Evolutionary conservation across 2,888 invertebrate species (phyloP).

Genomic region (Sipha maydis): DNA sequence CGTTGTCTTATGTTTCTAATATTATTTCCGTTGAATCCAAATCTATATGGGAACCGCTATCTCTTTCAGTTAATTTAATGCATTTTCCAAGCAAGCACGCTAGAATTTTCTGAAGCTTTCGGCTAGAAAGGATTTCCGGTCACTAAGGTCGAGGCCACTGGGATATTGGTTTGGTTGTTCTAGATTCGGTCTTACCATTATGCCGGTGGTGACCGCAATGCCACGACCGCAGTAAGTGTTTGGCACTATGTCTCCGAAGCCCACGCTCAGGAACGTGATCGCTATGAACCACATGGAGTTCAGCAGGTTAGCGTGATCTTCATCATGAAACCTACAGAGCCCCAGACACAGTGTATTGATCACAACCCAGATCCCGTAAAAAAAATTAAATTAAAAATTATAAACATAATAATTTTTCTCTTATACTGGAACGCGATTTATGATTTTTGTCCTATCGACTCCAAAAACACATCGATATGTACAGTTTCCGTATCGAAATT

Average conservation of each 20-base stretch:
- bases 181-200: slow-evolving; percentile 85
- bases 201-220: slow-evolving; percentile 98
- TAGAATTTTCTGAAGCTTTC: slow-evolving; percentile 31
- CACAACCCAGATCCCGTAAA: slow-evolving; percentile 56
- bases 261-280: slow-evolving; percentile 99
- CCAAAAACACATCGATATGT: slow-evolving; percentile 62
- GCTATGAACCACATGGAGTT: slow-evolving; percentile 99
- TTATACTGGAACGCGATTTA: slow-evolving; percentile 12
- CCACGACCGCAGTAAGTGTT: slow-evolving; percentile 99
- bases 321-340: slow-evolving; percentile 89
- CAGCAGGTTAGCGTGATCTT: slow-evolving; percentile 97
- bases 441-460: slow-evolving; percentile 53
- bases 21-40: neutral
- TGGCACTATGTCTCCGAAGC: slow-evolving; percentile 99
- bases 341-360: slow-evolving; percentile 58
- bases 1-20: neutral
- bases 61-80: slow-evolving; percentile 32
- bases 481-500: slow-evolving; percentile 49
- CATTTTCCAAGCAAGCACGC: slow-evolving; percentile 59
- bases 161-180: slow-evolving; percentile 46
- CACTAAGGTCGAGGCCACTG: slow-evolving; percentile 45
- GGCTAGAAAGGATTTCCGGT: slow-evolving; percentile 12
- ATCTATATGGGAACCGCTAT: neutral
- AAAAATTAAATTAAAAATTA: slow-evolving; percentile 43
- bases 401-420: slow-evolving; percentile 47